Percentiles rank a stretch among this genome's conserved stretches.
phyloP scores from a whole-genome alignment of 1,140 invertebrate species.

The Papilio aristodemus region DNA sequence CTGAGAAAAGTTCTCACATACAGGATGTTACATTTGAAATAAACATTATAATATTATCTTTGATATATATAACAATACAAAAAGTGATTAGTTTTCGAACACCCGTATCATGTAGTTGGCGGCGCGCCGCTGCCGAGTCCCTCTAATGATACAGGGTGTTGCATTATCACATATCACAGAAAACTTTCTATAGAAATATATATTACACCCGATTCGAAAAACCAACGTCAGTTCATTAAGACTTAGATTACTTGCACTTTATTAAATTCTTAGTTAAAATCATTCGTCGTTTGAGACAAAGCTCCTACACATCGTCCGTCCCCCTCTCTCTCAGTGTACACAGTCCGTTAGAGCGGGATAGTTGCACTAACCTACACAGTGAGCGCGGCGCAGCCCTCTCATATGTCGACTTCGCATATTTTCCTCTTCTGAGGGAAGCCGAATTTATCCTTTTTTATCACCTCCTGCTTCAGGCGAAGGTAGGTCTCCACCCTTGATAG shows the following conservation, averaged over 20 bases:
- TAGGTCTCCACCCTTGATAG: conserved; percentile 81
- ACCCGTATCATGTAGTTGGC: neutral
- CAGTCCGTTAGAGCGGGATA: conserved; percentile 24
- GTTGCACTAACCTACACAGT: conserved; percentile 36
- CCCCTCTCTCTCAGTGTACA: neutral
- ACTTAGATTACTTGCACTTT: conserved; percentile 16
- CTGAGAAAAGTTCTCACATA: neutral
- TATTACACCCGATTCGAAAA: neutral
- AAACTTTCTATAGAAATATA: conserved; percentile 26
- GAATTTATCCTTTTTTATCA: conserved; percentile 74
- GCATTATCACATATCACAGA: conserved; percentile 25
- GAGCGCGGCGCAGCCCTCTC: conserved; percentile 50
- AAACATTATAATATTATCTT: too few relatives aligned
- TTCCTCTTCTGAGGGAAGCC: conserved; percentile 77
- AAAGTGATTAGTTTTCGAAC: conserved; percentile 15
- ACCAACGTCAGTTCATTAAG: conserved; percentile 7
- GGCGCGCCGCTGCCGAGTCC: too few relatives aligned
- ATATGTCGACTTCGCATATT: conserved; percentile 79
- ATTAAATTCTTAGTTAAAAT: neutral
- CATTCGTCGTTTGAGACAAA: neutral
- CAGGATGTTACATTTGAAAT: neutral
- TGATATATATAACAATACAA: conserved; percentile 9
- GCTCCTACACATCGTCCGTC: conserved; percentile 22
- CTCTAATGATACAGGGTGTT: neutral
- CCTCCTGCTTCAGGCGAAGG: conserved; percentile 81